Conservation (phyloP, 1,140 invertebrate genomes). For the Bicyclus anynana region DNA sequence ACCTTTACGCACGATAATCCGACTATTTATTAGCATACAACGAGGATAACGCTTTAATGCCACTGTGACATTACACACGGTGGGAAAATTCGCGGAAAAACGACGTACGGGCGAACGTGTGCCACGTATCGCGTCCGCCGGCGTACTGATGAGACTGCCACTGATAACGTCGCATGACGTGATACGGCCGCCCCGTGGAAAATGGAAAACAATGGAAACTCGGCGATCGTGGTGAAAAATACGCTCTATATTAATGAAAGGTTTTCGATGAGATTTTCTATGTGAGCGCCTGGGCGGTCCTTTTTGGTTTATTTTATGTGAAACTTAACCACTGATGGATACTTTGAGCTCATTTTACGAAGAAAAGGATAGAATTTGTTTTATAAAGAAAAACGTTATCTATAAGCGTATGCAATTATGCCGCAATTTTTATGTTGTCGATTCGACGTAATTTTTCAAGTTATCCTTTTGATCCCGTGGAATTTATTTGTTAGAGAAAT, state of each 20-base stretch:
- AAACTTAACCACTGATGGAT: too few species aligned
- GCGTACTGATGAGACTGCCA: conserved; percentile 49
- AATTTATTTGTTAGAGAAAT: too few species aligned
- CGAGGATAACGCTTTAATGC: conserved; percentile 8
- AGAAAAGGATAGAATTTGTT: too few species aligned
- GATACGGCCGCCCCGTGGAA: conserved; percentile 39
- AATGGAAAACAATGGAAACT: conserved; percentile 68
- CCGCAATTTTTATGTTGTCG: too few species aligned
- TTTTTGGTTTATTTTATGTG: too few species aligned
- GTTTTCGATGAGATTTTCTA: not conserved
- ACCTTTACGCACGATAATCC: conserved; percentile 12
- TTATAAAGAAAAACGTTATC: too few species aligned
- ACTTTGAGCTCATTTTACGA: too few species aligned
- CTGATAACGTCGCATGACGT: conserved; percentile 59
- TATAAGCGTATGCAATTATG: too few species aligned
- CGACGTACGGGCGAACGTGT: conserved; percentile 36
- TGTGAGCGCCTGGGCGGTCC: too few species aligned
- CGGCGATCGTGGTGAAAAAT: not conserved
- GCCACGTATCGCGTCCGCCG: conserved; percentile 37
- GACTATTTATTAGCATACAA: conserved; percentile 4
- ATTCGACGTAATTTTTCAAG: too few species aligned
- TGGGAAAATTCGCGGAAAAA: conserved; percentile 50
- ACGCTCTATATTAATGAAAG: conserved; percentile 1
- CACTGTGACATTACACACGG: conserved; percentile 12
- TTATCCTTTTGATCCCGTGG: too few species aligned